Conservation (phyloP, 2,113 vertebrate genomes). For the Albula goreensis region DNA sequence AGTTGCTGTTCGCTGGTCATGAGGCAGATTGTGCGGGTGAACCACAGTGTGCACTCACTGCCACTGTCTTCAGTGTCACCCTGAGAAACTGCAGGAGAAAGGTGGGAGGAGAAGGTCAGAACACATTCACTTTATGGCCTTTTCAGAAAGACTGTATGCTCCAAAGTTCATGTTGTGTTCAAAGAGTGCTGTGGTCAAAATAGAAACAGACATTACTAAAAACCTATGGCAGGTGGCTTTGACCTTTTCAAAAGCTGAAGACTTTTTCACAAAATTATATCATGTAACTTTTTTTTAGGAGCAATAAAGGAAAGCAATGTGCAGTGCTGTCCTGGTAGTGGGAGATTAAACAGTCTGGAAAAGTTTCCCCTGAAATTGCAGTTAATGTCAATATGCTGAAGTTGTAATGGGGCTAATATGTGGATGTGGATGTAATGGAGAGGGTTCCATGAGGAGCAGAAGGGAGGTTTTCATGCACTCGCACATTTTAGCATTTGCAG, state of each 20-base stretch:
- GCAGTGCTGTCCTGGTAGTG: too few species aligned
- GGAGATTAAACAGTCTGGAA: too few species aligned
- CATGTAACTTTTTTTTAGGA: too few species aligned
- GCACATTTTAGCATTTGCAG: not conserved
- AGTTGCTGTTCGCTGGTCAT: slow-evolving; percentile 23
- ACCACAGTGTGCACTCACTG: slow-evolving; percentile 9
- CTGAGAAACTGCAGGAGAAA: slow-evolving; percentile 1
- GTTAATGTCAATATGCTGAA: too few species aligned
- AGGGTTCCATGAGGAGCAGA: too few species aligned
- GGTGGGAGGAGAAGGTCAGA: not conserved
- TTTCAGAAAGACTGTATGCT: not conserved
- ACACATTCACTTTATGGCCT: slow-evolving; percentile 4
- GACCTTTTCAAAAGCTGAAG: not conserved
- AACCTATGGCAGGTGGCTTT: not conserved
- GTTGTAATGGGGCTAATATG: too few species aligned
- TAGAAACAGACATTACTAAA: not conserved
- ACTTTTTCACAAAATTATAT: not conserved
- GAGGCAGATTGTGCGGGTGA: not conserved
- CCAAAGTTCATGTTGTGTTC: not conserved
- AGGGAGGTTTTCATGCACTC: too few species aligned
- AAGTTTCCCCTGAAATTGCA: too few species aligned
- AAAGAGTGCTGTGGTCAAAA: not conserved
- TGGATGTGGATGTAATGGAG: too few species aligned
- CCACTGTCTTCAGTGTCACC: slow-evolving; percentile 1
- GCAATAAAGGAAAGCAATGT: too few species aligned